A percentile compares a stretch with the other conserved stretches of the same genome.
Evolutionary conservation across 2,888 invertebrate species (phyloP).

Genomic region (Neelides folsomi): DNA sequence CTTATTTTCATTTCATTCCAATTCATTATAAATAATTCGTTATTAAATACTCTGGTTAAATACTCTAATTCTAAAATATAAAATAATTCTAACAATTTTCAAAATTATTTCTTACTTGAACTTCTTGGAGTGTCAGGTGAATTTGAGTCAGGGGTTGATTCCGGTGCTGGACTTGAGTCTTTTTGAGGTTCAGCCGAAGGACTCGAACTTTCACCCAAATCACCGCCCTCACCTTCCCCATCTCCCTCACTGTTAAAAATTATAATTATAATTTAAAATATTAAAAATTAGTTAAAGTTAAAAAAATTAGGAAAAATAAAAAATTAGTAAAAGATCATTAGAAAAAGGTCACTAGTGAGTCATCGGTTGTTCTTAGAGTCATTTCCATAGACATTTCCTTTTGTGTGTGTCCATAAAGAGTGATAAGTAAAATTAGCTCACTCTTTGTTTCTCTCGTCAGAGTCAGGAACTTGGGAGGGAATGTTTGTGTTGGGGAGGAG

Average conservation of each 20-base stretch:
- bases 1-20: too few relatives aligned
- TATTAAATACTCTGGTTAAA: not conserved
- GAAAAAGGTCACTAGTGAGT: too few relatives aligned
- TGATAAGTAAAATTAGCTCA: constrained; percentile 27
- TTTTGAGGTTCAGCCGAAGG: constrained; percentile 14
- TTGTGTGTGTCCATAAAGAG: too few relatives aligned
- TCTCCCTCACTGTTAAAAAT: constrained; percentile 15
- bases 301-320: too few relatives aligned
- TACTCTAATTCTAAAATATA: not conserved
- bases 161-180: constrained; percentile 27
- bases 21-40: too few relatives aligned
- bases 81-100: not conserved
- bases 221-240: constrained; percentile 13
- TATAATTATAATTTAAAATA: too few relatives aligned
- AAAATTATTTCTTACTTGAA: constrained; percentile 4
- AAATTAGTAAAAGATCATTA: too few relatives aligned
- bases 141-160: not conserved
- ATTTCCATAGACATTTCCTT: not conserved
- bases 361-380: too few relatives aligned
- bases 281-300: too few relatives aligned
- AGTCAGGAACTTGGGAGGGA: constrained; percentile 26
- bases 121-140: constrained; percentile 1
- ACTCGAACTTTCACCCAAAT: constrained; percentile 7
- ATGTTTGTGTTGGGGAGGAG: constrained; percentile 27
- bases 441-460: constrained; percentile 36